Conservation (phyloP, 2,797 vertebrate genomes). For the Pangasius mekongensis region DNA sequence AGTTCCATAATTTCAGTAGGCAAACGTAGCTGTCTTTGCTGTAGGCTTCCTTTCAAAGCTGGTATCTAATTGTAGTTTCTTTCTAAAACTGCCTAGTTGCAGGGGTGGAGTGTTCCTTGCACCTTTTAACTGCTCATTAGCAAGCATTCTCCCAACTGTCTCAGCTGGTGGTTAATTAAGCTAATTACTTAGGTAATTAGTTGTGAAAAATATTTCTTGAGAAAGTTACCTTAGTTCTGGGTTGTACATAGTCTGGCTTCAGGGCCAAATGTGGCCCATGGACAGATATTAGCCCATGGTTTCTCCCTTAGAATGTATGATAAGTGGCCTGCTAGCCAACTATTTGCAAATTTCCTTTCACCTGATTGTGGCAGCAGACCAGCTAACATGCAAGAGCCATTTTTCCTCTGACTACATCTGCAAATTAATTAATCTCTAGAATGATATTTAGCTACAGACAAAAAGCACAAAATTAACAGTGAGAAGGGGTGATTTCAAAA, state of each 20-base stretch:
- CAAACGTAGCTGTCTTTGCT: neutral
- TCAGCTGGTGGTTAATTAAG: conserved; percentile 24
- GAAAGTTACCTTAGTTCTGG: neutral
- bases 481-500: neutral
- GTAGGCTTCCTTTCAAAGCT: neutral
- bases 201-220: neutral
- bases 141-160: neutral
- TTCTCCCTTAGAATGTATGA: neutral
- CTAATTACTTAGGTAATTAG: conserved; percentile 10
- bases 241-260: neutral
- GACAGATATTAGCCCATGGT: neutral
- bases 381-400: neutral
- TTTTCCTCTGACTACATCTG: neutral
- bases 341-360: neutral
- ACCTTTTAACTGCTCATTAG: conserved; percentile 10
- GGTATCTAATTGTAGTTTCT: neutral
- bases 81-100: neutral
- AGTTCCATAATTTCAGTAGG: neutral
- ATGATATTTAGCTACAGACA: neutral
- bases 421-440: neutral
- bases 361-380: no score
- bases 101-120: neutral
- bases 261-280: neutral
- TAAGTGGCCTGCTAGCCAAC: neutral
- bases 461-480: neutral